Conservation (phyloP, 2,797 vertebrate species). For the Sebastes hubbsi region DNA sequence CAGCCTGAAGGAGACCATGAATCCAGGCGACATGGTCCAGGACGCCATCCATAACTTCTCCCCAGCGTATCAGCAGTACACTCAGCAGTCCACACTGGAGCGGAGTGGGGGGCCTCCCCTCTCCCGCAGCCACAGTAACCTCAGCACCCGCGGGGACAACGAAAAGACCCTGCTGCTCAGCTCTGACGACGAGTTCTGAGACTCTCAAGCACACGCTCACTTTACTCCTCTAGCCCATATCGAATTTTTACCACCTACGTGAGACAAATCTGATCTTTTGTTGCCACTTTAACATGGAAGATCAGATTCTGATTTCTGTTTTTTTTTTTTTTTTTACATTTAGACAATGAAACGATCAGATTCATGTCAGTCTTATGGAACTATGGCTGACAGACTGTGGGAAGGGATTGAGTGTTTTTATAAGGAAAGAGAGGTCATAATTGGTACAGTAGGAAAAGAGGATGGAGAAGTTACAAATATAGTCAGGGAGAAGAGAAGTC, state of each 20-base stretch:
- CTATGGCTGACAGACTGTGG: background rate
- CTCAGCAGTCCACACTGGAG: slow-evolving; percentile 96
- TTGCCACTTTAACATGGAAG: slow-evolving; percentile 6
- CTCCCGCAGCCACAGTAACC: slow-evolving; percentile 90
- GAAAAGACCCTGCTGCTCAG: slow-evolving; percentile 98
- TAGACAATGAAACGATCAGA: slow-evolving; percentile 9
- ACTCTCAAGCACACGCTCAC: background rate
- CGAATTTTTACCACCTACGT: slow-evolving; percentile 8
- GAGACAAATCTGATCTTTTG: slow-evolving; percentile 32
- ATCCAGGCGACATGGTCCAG: slow-evolving; percentile 97
- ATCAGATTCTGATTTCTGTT: slow-evolving; percentile 6
- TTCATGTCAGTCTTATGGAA: slow-evolving; percentile 3
- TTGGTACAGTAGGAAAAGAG: background rate
- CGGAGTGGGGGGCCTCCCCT: slow-evolving; percentile 82
- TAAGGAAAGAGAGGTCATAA: background rate
- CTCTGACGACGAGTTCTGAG: slow-evolving; percentile 96
- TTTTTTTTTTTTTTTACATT: slow-evolving; percentile 4
- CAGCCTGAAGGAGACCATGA: slow-evolving; percentile 99
- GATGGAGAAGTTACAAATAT: background rate
- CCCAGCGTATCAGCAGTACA: slow-evolving; percentile 99
- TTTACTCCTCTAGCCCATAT: slow-evolving; percentile 1
- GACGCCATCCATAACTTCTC: slow-evolving; percentile 99
- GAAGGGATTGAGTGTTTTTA: background rate
- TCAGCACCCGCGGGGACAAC: slow-evolving; percentile 87
- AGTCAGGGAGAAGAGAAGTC: background rate